Evolutionary conservation across 2,113 vertebrate species (phyloP).

Genomic region (Cnemophilus loriae): DNA sequence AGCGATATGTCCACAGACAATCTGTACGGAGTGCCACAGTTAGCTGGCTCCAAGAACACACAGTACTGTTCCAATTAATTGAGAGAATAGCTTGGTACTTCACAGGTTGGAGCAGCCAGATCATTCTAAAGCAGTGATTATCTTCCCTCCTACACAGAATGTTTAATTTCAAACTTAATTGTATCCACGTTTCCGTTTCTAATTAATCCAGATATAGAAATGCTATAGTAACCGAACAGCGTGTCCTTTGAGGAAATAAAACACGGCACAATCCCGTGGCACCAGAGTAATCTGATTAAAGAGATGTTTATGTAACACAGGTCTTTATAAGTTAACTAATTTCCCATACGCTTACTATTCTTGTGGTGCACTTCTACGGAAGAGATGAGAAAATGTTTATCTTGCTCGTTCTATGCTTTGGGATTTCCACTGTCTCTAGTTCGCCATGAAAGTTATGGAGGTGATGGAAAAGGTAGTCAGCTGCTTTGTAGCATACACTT

Average conservation of each 20-base stretch:
- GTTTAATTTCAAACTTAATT: conserved; percentile 75
- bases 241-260: conserved; percentile 65
- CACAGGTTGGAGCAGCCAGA: conserved; percentile 42
- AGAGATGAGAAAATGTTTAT: conserved; percentile 9
- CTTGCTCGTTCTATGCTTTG: background rate
- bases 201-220: conserved; percentile 74
- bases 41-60: conserved; percentile 12
- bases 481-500: fast-evolving
- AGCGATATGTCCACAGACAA: background rate
- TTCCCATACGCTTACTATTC: conserved; percentile 24
- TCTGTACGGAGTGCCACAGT: background rate
- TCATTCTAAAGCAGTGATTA: conserved; percentile 72
- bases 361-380: conserved; percentile 4
- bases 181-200: conserved; percentile 71
- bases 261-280: background rate
- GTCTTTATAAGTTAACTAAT: conserved; percentile 32
- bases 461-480: background rate
- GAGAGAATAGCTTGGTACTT: conserved; percentile 39
- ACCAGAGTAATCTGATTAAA: conserved; percentile 54
- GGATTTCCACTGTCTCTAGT: conserved; percentile 19
- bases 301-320: conserved; percentile 31
- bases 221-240: conserved; percentile 67
- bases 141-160: conserved; percentile 58
- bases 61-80: conserved; percentile 60
- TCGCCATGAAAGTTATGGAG: background rate